Evolutionary conservation across 2,888 invertebrate genomes (phyloP).

Genomic region (Gortyna flavago): DNA sequence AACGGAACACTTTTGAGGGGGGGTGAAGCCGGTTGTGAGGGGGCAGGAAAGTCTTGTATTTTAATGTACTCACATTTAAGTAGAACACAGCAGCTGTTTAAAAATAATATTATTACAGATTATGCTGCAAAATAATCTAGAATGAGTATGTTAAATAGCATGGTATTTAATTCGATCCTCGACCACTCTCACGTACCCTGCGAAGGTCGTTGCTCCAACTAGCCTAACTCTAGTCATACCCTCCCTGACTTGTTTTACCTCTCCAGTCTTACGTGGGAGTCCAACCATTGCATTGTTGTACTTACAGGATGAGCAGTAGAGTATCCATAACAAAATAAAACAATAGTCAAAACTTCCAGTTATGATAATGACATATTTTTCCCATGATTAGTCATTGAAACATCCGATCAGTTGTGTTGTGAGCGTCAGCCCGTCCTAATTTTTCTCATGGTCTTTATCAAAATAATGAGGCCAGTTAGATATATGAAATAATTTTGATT

Average conservation of each 20-base stretch:
- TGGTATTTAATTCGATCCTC: no score
- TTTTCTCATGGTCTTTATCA: slow-evolving; percentile 15
- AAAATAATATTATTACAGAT: background rate
- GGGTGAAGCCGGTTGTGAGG: background rate
- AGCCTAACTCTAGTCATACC: background rate
- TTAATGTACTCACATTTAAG: background rate
- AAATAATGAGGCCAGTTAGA: background rate
- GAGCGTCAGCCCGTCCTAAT: background rate
- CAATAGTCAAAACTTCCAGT: slow-evolving; percentile 14
- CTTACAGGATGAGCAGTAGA: background rate
- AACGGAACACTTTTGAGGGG: background rate
- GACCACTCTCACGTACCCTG: background rate
- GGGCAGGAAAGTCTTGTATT: background rate
- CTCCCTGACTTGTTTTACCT: background rate
- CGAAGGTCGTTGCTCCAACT: background rate
- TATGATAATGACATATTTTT: background rate
- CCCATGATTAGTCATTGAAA: background rate
- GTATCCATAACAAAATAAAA: slow-evolving; percentile 22
- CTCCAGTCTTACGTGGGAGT: background rate
- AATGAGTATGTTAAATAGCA: background rate
- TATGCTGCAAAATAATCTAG: background rate
- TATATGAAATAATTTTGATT: background rate
- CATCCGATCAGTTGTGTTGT: background rate
- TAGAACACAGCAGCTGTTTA: background rate
- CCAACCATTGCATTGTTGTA: background rate